Percentiles rank a stretch among this genome's conserved stretches.
Evolutionary conservation across 2,113 vertebrate genomes (phyloP).

Genomic region (Ceyx melanurus): DNA sequence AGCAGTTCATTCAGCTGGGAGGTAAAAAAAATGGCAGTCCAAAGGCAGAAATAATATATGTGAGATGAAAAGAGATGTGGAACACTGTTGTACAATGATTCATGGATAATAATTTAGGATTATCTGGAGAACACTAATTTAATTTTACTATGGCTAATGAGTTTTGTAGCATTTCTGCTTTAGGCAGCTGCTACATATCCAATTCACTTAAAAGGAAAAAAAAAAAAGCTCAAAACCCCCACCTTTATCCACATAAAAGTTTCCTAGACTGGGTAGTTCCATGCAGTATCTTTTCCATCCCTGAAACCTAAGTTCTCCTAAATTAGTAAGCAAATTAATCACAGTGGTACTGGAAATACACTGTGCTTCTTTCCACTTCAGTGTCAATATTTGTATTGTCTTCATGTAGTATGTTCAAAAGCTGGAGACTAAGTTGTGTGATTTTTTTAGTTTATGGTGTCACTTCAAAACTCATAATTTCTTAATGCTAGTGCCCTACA

Average conservation of each 20-base stretch:
- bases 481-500: not conserved
- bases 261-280: not conserved
- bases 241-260: not conserved
- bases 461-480: not conserved
- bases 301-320: not conserved
- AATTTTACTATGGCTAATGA: slow-evolving; percentile 37
- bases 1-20: not conserved
- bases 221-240: not conserved
- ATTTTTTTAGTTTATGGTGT: not conserved
- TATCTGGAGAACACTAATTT: slow-evolving; percentile 15
- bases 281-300: not conserved
- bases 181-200: not conserved
- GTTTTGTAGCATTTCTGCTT: slow-evolving; percentile 45
- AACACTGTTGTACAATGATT: not conserved
- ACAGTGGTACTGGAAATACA: not conserved
- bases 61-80: not conserved
- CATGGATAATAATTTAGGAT: not conserved
- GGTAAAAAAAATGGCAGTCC: not conserved
- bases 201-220: not conserved
- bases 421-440: not conserved
- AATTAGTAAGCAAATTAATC: not conserved
- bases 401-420: not conserved
- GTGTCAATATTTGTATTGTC: not conserved
- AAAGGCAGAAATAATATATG: not conserved
- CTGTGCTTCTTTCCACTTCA: not conserved